These are phyloP conservation scores for Cistogaster globosa DNA, from an alignment of 2,888 invertebrate genomes.

Conservation along the genomic window DNA sequence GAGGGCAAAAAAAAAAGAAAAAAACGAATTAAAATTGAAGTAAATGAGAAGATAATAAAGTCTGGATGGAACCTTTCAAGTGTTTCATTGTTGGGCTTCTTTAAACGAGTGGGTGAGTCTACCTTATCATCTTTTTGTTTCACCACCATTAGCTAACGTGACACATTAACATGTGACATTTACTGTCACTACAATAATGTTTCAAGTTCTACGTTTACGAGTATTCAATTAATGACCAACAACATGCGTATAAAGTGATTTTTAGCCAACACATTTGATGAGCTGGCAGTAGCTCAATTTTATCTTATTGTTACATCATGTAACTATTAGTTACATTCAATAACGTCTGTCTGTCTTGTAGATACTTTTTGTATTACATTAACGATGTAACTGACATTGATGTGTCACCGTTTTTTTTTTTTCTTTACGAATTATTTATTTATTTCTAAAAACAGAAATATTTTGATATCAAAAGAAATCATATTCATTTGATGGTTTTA, in stretches of 20 bases:
- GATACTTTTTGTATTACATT: conserved; percentile 37
- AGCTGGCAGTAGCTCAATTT: conserved; percentile 20
- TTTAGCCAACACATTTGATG: conserved; percentile 39
- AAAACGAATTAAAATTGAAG: conserved; percentile 19
- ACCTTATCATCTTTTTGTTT: not conserved
- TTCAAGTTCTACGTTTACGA: not conserved
- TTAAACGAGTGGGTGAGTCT: conserved; percentile 59
- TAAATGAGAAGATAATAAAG: conserved; percentile 40
- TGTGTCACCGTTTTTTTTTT: conserved; percentile 56
- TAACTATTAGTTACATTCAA: conserved; percentile 69
- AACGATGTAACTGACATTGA: conserved; percentile 63
- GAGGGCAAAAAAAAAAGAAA: not conserved
- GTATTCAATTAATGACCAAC: conserved; percentile 49
- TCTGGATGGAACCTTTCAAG: conserved; percentile 60
- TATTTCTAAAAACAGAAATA: conserved; percentile 13
- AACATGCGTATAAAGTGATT: conserved; percentile 21
- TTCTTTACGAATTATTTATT: too few species aligned
- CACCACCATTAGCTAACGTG: conserved; percentile 12
- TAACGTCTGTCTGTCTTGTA: conserved; percentile 41
- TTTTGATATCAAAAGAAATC: conserved; percentile 45
- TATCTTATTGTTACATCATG: conserved; percentile 68
- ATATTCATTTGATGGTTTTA: conserved; percentile 67
- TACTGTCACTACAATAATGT: conserved; percentile 62
- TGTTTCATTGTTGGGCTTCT: conserved; percentile 45
- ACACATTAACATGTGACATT: conserved; percentile 51